Percentiles rank a stretch among this genome's conserved stretches.
phyloP scores from a whole-genome alignment of 2,888 invertebrate species.

The Aspidiotus destructor region DNA sequence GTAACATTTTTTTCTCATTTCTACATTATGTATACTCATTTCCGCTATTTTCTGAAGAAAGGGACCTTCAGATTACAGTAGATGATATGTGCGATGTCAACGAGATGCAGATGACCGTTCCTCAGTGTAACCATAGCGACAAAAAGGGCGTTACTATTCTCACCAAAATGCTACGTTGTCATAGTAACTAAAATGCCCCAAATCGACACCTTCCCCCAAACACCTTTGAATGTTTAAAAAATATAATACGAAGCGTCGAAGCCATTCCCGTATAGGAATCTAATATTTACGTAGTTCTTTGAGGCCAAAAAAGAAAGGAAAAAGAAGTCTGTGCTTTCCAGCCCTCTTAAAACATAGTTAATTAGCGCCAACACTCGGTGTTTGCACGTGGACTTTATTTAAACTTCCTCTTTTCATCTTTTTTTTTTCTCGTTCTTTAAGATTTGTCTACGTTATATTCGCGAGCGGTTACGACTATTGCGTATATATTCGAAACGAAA shows the following conservation, averaged over 20 bases:
- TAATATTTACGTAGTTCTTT: no score
- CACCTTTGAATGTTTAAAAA: conserved; percentile 29
- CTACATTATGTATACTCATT: no score
- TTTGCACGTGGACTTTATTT: conserved; percentile 26
- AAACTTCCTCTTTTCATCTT: conserved; percentile 10
- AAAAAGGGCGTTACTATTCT: conserved; percentile 33
- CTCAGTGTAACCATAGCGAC: conserved; percentile 32
- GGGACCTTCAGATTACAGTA: not conserved
- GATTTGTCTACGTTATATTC: not conserved
- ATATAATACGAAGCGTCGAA: conserved; percentile 24
- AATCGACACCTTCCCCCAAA: conserved; percentile 33
- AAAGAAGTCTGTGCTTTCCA: not conserved
- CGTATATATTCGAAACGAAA: not conserved
- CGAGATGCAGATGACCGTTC: conserved; percentile 24
- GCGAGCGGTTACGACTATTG: not conserved
- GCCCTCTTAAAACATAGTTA: conserved; percentile 18
- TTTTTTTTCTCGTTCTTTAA: not conserved
- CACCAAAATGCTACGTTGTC: conserved; percentile 25
- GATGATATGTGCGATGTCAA: conserved; percentile 25
- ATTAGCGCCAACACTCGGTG: conserved; percentile 20
- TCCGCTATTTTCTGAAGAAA: not conserved
- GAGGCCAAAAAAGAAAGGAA: no score
- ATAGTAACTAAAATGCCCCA: conserved; percentile 32
- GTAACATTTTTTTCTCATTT: no score
- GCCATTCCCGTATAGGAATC: conserved; percentile 9